Conservation (phyloP, 2,797 vertebrate genomes). For the Chloroceryle amazona region DNA sequence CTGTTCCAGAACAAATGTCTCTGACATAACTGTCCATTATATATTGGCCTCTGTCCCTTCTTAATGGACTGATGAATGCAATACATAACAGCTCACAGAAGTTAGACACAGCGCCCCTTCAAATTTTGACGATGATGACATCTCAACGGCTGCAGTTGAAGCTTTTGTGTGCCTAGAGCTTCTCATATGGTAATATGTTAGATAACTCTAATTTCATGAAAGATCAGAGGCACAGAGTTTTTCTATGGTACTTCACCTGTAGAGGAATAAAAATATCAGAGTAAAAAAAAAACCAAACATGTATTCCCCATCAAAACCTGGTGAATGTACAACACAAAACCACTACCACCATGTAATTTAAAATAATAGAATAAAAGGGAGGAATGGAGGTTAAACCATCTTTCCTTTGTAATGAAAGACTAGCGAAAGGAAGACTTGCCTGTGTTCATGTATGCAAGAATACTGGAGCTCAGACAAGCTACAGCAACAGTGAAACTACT, state of each 20-base stretch:
- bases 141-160: not conserved
- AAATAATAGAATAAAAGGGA: not conserved
- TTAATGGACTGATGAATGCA: not conserved
- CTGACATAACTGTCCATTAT: not conserved
- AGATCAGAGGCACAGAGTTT: not conserved
- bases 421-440: not conserved
- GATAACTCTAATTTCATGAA: not conserved
- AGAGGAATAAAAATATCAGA: not conserved
- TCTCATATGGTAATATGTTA: not conserved
- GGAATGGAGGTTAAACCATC: not conserved
- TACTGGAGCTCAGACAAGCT: not conserved
- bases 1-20: not conserved
- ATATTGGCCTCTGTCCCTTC: not conserved
- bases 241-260: not conserved
- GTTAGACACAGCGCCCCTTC: not conserved
- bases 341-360: not conserved
- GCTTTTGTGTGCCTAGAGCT: not conserved
- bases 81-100: not conserved
- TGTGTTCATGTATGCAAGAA: not conserved
- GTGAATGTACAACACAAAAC: not conserved
- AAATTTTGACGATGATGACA: not conserved
- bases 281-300: not conserved
- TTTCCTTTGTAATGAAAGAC: not conserved
- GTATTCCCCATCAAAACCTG: not conserved
- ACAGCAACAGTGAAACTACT: not conserved